phyloP scores from a whole-genome alignment of 2,113 vertebrate species.

The Corythornis vintsioides region DNA sequence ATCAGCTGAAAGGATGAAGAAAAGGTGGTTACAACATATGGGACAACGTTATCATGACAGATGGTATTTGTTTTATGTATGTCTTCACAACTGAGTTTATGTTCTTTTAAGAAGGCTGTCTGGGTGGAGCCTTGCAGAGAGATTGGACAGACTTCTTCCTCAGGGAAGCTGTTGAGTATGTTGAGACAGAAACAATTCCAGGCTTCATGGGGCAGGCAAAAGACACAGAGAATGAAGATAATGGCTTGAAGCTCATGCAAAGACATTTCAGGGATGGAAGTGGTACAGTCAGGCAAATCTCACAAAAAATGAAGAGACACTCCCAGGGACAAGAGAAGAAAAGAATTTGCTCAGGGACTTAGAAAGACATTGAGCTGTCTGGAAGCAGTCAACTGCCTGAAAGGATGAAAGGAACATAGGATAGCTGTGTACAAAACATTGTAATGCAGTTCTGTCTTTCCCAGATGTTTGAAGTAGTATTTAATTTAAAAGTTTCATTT shows the following conservation, averaged over 20 bases:
- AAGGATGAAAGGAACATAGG: neutral
- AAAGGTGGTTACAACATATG: constrained; percentile 45
- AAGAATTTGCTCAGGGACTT: neutral
- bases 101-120: constrained; percentile 34
- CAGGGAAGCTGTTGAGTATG: neutral
- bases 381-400: neutral
- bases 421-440: neutral
- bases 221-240: neutral
- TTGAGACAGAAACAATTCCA: neutral
- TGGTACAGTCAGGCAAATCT: neutral
- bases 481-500: neutral
- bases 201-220: neutral
- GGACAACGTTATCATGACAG: constrained; percentile 38
- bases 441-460: neutral
- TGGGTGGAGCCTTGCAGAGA: constrained; percentile 27
- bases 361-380: neutral
- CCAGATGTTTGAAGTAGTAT: neutral
- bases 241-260: neutral
- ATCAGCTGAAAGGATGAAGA: constrained; percentile 28
- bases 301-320: neutral
- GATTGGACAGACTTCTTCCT: constrained; percentile 9
- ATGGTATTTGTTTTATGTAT: constrained; percentile 66
- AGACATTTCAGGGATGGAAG: neutral
- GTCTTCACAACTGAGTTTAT: constrained; percentile 44
- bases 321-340: neutral